These are phyloP conservation scores for Patella pellucida DNA, from an alignment of 2,888 invertebrate species.

Conservation along the genomic window DNA sequence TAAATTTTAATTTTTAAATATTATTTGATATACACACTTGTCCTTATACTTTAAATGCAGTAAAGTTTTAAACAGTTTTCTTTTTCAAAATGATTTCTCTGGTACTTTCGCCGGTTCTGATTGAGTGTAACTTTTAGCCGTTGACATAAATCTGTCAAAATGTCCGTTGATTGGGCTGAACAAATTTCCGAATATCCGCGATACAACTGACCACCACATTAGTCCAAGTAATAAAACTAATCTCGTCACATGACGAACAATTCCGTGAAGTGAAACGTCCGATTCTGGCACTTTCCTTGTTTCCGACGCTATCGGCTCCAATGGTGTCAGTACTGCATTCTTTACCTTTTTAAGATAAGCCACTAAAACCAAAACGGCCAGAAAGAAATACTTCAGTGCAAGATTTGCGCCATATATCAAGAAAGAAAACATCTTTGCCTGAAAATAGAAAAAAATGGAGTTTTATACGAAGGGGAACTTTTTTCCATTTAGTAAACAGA, in stretches of 20 bases:
- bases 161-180: slow-evolving; percentile 14
- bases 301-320: slow-evolving; percentile 12
- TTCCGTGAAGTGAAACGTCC: slow-evolving; percentile 19
- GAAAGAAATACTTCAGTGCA: slow-evolving; percentile 13
- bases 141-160: slow-evolving; percentile 9
- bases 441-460: neutral
- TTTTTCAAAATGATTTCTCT: neutral
- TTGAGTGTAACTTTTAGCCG: neutral
- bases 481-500: too few relatives aligned
- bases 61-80: neutral
- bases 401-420: slow-evolving; percentile 14
- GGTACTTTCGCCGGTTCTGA: neutral
- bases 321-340: neutral
- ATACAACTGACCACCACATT: slow-evolving; percentile 11
- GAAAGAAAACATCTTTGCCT: slow-evolving; percentile 4
- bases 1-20: too few relatives aligned
- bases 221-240: slow-evolving; percentile 14
- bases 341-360: slow-evolving; percentile 3
- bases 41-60: too few relatives aligned
- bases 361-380: slow-evolving; percentile 7
- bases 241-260: slow-evolving; percentile 15
- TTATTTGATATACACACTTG: too few relatives aligned
- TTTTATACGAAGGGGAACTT: too few relatives aligned
- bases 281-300: slow-evolving; percentile 18
- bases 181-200: slow-evolving; percentile 12